phyloP scores from a whole-genome alignment of 2,888 invertebrate genomes.

The Spodoptera exigua region DNA sequence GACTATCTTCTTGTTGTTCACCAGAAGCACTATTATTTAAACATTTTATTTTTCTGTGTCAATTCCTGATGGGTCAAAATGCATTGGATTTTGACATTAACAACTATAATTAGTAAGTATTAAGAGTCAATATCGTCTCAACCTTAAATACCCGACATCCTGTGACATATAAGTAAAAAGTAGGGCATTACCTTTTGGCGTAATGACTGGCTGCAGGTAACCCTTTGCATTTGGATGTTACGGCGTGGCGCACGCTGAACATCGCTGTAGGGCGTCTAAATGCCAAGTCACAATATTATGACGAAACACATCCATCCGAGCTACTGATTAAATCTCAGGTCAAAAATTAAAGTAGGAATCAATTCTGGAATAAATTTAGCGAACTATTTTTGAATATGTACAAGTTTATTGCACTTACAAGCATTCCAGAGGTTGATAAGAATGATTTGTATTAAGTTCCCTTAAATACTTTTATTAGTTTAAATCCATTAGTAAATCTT shows the following conservation, averaged over 20 bases:
- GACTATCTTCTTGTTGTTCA: too few species aligned
- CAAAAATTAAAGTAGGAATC: slow-evolving; percentile 15
- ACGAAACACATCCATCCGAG: slow-evolving; percentile 37
- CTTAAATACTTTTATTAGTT: too few species aligned
- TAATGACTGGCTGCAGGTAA: slow-evolving; percentile 13
- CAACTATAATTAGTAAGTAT: too few species aligned
- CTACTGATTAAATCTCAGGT: slow-evolving; percentile 34
- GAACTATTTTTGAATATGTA: not conserved
- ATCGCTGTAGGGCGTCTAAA: slow-evolving; percentile 46
- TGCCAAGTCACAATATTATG: slow-evolving; percentile 36
- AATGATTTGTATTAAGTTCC: too few species aligned
- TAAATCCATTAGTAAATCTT: too few species aligned
- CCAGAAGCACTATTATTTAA: too few species aligned
- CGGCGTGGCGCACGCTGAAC: slow-evolving; percentile 23
- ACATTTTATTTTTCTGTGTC: too few species aligned
- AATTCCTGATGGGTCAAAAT: too few species aligned
- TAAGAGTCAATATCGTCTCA: not conserved
- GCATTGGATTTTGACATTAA: too few species aligned
- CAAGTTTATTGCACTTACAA: too few species aligned
- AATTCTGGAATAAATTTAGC: slow-evolving; percentile 4
- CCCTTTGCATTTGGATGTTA: slow-evolving; percentile 41
- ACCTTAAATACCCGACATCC: not conserved
- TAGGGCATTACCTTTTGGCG: slow-evolving; percentile 33
- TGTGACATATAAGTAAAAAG: slow-evolving; percentile 13
- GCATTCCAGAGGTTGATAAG: too few species aligned